Base-by-base conservation (phyloP, 2,113 vertebrate genomes). In the Helogale parvula region DNA sequence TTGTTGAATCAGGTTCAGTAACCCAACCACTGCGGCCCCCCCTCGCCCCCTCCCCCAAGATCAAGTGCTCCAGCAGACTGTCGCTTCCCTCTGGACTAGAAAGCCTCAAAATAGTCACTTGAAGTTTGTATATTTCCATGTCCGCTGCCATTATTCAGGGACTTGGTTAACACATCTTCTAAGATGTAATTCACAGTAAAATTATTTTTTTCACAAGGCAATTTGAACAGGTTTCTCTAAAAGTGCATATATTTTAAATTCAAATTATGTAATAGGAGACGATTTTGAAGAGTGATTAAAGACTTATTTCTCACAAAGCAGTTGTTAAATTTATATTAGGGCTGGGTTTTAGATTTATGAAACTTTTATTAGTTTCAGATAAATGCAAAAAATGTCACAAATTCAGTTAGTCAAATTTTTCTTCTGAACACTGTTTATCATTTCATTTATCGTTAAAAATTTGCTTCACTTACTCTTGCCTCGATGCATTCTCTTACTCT, bases 321-420 rank as follows among this genome's bases (percentile, higher is more conserved):
- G 19, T 45, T 52, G 45, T 1, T 97, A 89, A 91, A 97, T 98
- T 98, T 88, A 92, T 72, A 95, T 3, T 31, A 41, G 17, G 7
- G 84, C 13, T 84, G 71, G 84, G 29, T 96, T 97, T 96, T 88
- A 96, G 76, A 81, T 84, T 96, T 41, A 29, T 21, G 27, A 50
- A 89, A 41, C 57, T 97, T 97, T 97, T 21, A 66, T 31, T 85
- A 90, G 29, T 11, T 21, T 91, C 85, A 97, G 91, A 96, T 14
- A 97, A 90, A 95, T 69, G n/a, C 25, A 97, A 98, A 93, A 50
- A 88, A 93, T 79, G 52, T 92, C 69, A 92, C 23, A 96, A 94
- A 88, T 85, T 83, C 97, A 96, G 81, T 27, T 16, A 25, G 5
- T 19, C 31, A 82, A 35, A 4, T 41, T 89, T 83, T 71, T 80